A percentile compares a stretch with the other conserved stretches of the same genome.
Conservation (phyloP, 1,140 invertebrate genomes). For the Magallana angulata region DNA sequence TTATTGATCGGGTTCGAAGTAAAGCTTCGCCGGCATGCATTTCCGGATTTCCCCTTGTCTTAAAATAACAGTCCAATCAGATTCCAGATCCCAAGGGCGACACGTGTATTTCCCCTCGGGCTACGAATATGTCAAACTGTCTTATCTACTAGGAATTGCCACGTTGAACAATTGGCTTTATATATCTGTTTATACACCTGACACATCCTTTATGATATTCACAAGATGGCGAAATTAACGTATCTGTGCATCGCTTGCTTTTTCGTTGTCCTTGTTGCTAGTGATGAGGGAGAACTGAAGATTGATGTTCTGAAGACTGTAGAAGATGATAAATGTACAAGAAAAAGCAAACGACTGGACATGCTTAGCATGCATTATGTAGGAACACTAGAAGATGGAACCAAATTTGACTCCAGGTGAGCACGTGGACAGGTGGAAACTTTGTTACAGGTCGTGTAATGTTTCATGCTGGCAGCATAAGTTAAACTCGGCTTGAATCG, state of each 20-base stretch:
- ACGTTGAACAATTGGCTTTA: conserved; percentile 27
- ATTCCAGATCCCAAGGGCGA: neutral
- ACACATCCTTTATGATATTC: neutral
- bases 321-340: conserved; percentile 88
- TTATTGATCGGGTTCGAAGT: neutral
- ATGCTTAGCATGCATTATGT: conserved; percentile 96
- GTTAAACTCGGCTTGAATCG: too few relatives aligned
- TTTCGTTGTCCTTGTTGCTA: neutral
- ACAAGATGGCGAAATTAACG: conserved; percentile 33
- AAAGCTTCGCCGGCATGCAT: neutral
- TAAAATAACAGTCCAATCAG: conserved; percentile 17
- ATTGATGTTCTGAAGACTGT: conserved; percentile 86
- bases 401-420: conserved; percentile 96
- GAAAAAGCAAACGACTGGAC: conserved; percentile 91
- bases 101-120: conserved; percentile 19
- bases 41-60: neutral
- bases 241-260: neutral
- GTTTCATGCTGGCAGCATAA: too few relatives aligned
- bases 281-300: conserved; percentile 82
- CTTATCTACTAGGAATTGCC: conserved; percentile 17
- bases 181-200: conserved; percentile 33
- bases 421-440: neutral
- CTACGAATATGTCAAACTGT: conserved; percentile 14
- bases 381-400: conserved; percentile 90
- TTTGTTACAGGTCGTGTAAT: too few relatives aligned